Evolutionary conservation across 2,113 vertebrate genomes (phyloP).

Genomic region (Pungitius pungitius): DNA sequence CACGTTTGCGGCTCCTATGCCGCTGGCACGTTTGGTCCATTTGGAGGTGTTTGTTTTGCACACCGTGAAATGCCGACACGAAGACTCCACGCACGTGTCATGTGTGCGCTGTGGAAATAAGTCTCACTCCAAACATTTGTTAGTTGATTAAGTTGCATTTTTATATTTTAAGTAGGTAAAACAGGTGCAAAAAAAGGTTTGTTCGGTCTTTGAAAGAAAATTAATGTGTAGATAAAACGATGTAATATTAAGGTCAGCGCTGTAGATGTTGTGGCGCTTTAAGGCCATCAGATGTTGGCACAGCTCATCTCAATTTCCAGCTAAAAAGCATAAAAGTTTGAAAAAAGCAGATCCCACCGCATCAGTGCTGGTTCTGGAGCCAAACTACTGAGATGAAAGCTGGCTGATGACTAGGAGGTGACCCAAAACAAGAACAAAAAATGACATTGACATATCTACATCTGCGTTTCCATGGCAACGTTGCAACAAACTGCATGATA

Average conservation of each 20-base stretch:
- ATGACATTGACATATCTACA: not conserved
- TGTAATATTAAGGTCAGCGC: not conserved
- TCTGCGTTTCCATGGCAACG: not conserved
- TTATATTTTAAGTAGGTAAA: not conserved
- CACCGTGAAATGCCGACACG: not conserved
- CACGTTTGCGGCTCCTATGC: constrained; percentile 1
- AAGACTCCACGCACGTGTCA: not conserved
- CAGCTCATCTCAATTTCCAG: not conserved
- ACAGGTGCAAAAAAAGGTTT: not conserved
- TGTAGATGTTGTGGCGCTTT: not conserved
- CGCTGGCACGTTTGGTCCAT: constrained; percentile 10
- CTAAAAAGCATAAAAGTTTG: not conserved
- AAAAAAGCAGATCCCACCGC: not conserved
- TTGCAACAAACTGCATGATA: not conserved
- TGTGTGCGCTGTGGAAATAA: not conserved
- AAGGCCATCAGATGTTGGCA: not conserved
- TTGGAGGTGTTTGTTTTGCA: not conserved
- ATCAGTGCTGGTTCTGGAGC: not conserved
- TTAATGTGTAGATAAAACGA: not conserved
- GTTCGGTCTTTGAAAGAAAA: not conserved
- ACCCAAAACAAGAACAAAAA: not conserved
- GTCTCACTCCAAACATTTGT: not conserved
- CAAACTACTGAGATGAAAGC: not conserved
- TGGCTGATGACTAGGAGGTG: not conserved
- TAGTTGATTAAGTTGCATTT: not conserved